Conservation (phyloP, 2,113 vertebrate genomes). For the Mugil cephalus region DNA sequence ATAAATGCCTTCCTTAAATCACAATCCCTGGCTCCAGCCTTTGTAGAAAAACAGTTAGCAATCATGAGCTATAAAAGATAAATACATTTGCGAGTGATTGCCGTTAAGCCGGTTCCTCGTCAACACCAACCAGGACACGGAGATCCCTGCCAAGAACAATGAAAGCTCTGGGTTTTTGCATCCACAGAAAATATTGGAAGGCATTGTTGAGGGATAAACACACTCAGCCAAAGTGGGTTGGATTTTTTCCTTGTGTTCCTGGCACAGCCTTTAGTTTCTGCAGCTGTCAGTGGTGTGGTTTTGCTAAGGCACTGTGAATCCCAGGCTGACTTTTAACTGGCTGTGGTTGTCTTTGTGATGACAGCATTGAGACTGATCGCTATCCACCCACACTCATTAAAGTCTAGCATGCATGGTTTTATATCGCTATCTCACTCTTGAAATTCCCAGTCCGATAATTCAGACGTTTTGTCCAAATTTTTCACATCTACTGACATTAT, state of each 20-base stretch:
- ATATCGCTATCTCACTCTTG: conserved; percentile 2
- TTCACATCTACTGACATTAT: conserved; percentile 30
- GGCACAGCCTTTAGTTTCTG: conserved; percentile 66
- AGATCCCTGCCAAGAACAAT: conserved; percentile 78
- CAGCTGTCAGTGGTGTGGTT: conserved; percentile 77
- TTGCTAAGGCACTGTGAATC: conserved; percentile 62
- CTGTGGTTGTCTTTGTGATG: conserved; percentile 63
- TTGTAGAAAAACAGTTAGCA: conserved; percentile 57
- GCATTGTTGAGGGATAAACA: conserved; percentile 79
- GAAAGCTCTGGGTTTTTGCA: conserved; percentile 73
- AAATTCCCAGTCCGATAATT: conserved; percentile 27
- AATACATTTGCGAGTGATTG: conserved; percentile 77
- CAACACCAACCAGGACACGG: conserved; percentile 69
- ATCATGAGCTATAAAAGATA: conserved; percentile 73
- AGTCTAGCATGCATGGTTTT: conserved; percentile 11
- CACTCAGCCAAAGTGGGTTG: conserved; percentile 78
- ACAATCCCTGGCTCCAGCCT: conserved; percentile 37
- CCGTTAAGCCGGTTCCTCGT: conserved; percentile 72
- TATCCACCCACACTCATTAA: conserved; percentile 50
- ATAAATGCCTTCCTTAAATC: conserved; percentile 54
- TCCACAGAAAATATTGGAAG: conserved; percentile 80
- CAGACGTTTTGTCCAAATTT: not conserved
- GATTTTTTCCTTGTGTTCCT: conserved; percentile 75
- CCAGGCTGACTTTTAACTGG: conserved; percentile 62
- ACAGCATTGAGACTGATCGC: conserved; percentile 67